Evolutionary conservation across 2,113 vertebrate genomes (phyloP), one percentile per base, ranked within the genome.

Genomic region (Mastomys coucha): DNA sequence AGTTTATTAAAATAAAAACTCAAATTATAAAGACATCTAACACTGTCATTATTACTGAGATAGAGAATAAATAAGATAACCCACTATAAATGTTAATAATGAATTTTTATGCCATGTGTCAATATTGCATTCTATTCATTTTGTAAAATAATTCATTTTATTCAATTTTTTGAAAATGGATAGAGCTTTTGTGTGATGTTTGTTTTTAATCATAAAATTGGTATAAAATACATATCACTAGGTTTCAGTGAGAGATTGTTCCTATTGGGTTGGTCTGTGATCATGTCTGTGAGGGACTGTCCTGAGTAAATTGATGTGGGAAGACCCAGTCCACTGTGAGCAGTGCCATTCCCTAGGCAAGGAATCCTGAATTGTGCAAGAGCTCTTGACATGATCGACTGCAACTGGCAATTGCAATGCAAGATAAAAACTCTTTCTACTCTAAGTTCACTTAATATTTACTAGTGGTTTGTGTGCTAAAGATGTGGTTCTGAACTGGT

Each of bases 1-100:
- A 89, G 70, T 91, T 82, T 89, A 73, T 85, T 84, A 51, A 80
- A 58, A 87, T 67, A 75, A 13, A 89, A 92, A 75, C 75, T 88
- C 82, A 84, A 39, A 11, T 39, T 69, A 76, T 26, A 28, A 24
- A 90, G 19, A 45, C 17, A 70, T 45, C 49, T 39, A 86, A 91
- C 1, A 56, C 28, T 42, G 9, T 88, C 88, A 9, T 7, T 80
- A 42, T 95, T 51, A 77, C 2, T 78, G 33, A n/a, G 19, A 78
- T 51, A 56, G 14, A 31, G 7, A 86, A 89, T 28, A 67, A 65
- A 58, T 90, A 51, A 60, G 58, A 88, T 51, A 19, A 4, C 39
- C 17, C 4, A 72, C 36, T 94, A 28, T 31, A 33, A 82, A 65
- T 17, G 39, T 7, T n/a, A 31, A 88, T 53, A 26, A 75, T 73